Percentiles rank a stretch among this genome's conserved stretches.
Conservation (phyloP, 2,113 vertebrate genomes). For the Pagrus major region DNA sequence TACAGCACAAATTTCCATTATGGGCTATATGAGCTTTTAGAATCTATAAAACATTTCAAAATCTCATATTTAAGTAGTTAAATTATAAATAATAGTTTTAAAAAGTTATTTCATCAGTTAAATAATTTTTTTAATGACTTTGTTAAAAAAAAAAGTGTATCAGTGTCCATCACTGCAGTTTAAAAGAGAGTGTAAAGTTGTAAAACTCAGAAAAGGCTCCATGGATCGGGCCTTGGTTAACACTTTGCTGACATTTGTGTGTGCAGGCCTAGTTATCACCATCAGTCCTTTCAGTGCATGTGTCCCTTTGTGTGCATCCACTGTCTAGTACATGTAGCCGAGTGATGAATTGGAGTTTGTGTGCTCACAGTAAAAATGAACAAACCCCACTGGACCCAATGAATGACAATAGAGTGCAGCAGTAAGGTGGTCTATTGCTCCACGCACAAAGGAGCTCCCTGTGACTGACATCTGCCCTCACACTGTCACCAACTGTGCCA, state of each 20-base stretch:
- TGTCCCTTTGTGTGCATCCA: neutral
- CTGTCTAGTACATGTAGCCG: neutral
- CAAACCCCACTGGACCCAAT: conserved; percentile 76
- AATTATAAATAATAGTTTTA: too few species aligned
- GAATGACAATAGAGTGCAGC: conserved; percentile 88
- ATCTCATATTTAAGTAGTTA: too few species aligned
- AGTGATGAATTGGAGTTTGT: conserved; percentile 36
- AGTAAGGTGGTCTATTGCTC: conserved; percentile 80
- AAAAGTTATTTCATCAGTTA: neutral
- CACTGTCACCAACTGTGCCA: conserved; percentile 82
- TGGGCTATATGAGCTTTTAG: neutral
- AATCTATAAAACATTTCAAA: too few species aligned
- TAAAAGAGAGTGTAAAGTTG: neutral
- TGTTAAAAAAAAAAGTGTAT: too few species aligned
- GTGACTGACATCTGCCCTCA: conserved; percentile 87
- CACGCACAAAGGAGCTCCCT: conserved; percentile 81
- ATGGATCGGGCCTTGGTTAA: neutral
- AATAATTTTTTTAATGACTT: neutral
- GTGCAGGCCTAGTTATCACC: neutral
- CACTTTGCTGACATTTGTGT: neutral
- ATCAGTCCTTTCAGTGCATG: neutral
- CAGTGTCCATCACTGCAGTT: neutral
- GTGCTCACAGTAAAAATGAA: conserved; percentile 70
- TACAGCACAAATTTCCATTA: neutral
- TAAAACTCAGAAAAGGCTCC: neutral